Base-by-base conservation (phyloP, 2,113 vertebrate genomes). In the Aegotheles bennettii region DNA sequence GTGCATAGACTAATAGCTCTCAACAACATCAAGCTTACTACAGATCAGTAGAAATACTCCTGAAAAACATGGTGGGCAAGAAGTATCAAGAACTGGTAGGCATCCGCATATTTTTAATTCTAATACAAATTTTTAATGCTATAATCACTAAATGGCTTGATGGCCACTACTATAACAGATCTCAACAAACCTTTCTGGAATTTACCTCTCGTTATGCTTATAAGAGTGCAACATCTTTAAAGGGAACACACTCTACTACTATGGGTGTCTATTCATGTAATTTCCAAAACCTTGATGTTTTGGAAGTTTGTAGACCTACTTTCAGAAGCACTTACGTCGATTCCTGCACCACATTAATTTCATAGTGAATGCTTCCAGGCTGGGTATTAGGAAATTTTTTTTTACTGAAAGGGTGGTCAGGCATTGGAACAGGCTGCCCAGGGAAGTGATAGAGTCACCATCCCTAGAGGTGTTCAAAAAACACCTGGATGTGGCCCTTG, bases 221-320 rank as follows among this genome's bases (percentile, higher is more conserved):
- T 10, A 78, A 21, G 59, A 65, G 25, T 42, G 11, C 10, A 85
- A 29, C 3, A 78, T 47, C 40, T 61, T 85, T 74, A 61, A 43
- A 80, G 87, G 36, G 63, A 84, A 53, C 42, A 57, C 10, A 7
- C 11, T 57, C 9, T 48, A 36, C 29, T 77, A 24, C 35, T 81
- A 3, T 8, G 2, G 0, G 33, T 38, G 12, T 28, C 3, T 14
- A n/a, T 31, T n/a, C 6, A 25, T 3, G 31, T 57, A 0, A 15
- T 29, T 84, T 87, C 51, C 33, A 61, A 84, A 90, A 47, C 16
- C 31, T 13, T 13, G 3, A 68, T 1, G 2, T 76, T 76, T 57
- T 71, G 13, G 13, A 80, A 73, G 18, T 53, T 71, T 76, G 35
- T 45, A 59, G 21, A 59, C 14, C 28, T 64, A 43, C 53, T 81